phyloP scores from a whole-genome alignment of 2,797 vertebrate species.

The Enteromius unitaeniatus region DNA sequence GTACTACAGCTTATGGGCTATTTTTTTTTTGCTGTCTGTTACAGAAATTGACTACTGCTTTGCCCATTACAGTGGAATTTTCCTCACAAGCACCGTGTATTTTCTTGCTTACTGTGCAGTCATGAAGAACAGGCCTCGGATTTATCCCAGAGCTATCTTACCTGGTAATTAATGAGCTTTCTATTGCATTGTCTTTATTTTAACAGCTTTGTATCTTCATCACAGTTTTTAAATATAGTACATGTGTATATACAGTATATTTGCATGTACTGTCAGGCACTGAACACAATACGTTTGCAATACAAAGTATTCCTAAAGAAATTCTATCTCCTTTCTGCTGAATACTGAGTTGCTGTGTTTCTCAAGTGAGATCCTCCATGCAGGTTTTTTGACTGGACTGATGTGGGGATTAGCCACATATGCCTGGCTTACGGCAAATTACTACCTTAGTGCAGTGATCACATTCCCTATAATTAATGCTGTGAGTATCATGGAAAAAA shows the following conservation, averaged over 20 bases:
- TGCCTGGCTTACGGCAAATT: slow-evolving; percentile 89
- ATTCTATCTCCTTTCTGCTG: background rate
- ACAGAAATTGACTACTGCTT: slow-evolving; percentile 91
- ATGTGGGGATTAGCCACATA: slow-evolving; percentile 88
- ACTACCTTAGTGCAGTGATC: slow-evolving; percentile 84
- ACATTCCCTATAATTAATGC: slow-evolving; percentile 88
- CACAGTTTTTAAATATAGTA: background rate
- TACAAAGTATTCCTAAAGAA: background rate
- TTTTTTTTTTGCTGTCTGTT: slow-evolving; percentile 48
- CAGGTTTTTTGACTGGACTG: slow-evolving; percentile 75
- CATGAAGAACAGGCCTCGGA: slow-evolving; percentile 84
- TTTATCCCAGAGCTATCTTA: slow-evolving; percentile 85
- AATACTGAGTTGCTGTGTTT: background rate
- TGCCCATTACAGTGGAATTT: slow-evolving; percentile 87
- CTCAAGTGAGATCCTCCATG: background rate
- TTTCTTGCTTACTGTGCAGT: slow-evolving; percentile 85
- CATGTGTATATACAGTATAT: background rate
- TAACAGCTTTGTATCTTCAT: background rate
- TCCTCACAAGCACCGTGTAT: slow-evolving; percentile 86
- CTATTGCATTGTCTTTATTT: background rate
- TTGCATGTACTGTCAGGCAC: background rate
- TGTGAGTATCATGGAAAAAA: slow-evolving; percentile 76
- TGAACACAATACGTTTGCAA: background rate
- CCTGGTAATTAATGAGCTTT: slow-evolving; percentile 78
- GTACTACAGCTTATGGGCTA: background rate